These are phyloP conservation scores for Pilophorus perplexus DNA, from an alignment of 2,888 invertebrate species.

Conservation along the genomic window DNA sequence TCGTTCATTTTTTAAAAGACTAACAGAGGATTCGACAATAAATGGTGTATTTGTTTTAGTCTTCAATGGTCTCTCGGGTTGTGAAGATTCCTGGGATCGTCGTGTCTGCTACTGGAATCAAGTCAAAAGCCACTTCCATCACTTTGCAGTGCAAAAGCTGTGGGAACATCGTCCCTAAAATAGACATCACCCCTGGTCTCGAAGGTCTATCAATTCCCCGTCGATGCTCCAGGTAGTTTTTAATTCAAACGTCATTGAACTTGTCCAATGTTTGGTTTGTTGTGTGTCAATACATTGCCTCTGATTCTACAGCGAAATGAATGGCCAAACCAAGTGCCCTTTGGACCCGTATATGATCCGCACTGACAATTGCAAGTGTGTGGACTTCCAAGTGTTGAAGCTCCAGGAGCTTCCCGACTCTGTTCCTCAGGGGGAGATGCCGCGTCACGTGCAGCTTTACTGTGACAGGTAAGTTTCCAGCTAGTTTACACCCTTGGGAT, in stretches of 20 bases:
- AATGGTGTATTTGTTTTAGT: constrained; percentile 70
- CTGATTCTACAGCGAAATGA: constrained; percentile 78
- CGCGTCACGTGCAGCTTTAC: constrained; percentile 90
- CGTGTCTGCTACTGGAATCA: constrained; percentile 88
- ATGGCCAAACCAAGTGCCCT: constrained; percentile 89
- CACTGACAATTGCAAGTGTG: constrained; percentile 95
- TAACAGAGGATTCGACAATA: too few species aligned
- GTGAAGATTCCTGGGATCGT: constrained; percentile 96
- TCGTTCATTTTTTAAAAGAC: not conserved
- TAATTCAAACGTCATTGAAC: too few species aligned
- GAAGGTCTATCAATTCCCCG: constrained; percentile 95
- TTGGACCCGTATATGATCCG: constrained; percentile 97
- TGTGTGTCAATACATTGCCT: not conserved
- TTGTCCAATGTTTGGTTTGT: not conserved
- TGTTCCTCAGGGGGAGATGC: constrained; percentile 96
- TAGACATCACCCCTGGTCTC: constrained; percentile 88
- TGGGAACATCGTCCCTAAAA: constrained; percentile 81
- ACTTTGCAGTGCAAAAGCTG: constrained; percentile 95
- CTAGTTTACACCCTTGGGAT: too few species aligned
- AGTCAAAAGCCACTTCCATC: constrained; percentile 92
- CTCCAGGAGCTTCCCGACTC: constrained; percentile 93
- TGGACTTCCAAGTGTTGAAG: constrained; percentile 97
- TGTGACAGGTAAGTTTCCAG: constrained; percentile 82
- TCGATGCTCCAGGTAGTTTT: constrained; percentile 78
- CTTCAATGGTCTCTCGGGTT: constrained; percentile 86